A percentile compares a stretch with the other conserved stretches of the same genome.
These are phyloP conservation scores for Propithecus deckenii DNA, from an alignment of 2,797 vertebrate species.

Conservation along the genomic window DNA sequence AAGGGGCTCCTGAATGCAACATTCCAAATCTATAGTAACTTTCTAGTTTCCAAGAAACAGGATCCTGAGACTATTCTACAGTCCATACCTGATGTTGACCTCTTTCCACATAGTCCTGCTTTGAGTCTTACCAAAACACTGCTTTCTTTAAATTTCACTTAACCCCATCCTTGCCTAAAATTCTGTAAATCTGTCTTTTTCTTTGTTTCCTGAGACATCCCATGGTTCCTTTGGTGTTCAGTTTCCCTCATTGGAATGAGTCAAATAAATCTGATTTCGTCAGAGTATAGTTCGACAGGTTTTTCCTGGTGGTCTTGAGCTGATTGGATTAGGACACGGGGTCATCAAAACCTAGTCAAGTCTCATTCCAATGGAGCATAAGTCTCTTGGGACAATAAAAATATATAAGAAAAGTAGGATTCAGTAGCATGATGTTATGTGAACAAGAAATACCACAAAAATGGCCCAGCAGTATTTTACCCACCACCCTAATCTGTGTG, in stretches of 20 bases:
- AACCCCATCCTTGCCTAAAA: background rate
- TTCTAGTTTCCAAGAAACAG: background rate
- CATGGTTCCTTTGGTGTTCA: background rate
- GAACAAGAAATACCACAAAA: conserved; percentile 14
- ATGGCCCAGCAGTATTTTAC: background rate
- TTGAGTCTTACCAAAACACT: conserved; percentile 2
- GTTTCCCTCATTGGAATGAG: background rate
- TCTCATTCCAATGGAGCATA: background rate
- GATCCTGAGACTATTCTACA: background rate
- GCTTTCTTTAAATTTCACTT: background rate
- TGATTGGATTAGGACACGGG: background rate
- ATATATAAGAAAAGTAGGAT: background rate
- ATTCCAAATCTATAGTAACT: background rate
- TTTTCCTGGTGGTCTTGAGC: background rate
- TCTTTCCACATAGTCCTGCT: background rate
- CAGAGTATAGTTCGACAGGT: background rate
- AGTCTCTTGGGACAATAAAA: background rate
- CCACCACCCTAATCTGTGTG: background rate
- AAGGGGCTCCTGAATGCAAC: background rate
- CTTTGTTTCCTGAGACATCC: background rate
- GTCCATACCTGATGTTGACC: background rate
- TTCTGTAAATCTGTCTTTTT: background rate
- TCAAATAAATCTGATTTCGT: background rate
- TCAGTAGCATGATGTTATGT: background rate
- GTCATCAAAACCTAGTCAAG: background rate